phyloP scores from a whole-genome alignment of 2,113 vertebrate genomes.

The Xiphias gladius region DNA sequence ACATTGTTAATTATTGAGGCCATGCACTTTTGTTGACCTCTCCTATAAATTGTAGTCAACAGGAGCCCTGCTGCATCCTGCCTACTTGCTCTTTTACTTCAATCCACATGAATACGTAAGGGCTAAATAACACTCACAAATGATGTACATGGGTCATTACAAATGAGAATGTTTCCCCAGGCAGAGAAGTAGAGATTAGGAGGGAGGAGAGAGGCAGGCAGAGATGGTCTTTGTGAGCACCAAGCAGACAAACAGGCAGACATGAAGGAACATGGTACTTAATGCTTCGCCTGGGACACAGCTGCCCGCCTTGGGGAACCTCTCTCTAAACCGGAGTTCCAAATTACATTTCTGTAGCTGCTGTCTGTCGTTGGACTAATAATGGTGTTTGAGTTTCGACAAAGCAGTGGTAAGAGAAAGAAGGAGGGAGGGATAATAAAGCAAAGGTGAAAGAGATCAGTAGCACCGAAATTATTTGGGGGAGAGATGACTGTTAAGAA shows the following conservation, averaged over 20 bases:
- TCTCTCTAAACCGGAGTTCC: slow-evolving; percentile 26
- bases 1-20: slow-evolving; percentile 31
- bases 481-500: slow-evolving; percentile 38
- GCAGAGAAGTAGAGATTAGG: slow-evolving; percentile 23
- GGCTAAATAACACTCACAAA: slow-evolving; percentile 46
- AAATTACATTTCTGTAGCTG: slow-evolving; percentile 56
- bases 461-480: slow-evolving; percentile 29
- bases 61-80: slow-evolving; percentile 6
- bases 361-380: slow-evolving; percentile 26
- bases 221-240: slow-evolving; percentile 7
- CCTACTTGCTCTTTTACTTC: slow-evolving; percentile 17
- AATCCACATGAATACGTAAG: slow-evolving; percentile 16
- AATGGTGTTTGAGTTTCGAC: slow-evolving; percentile 37
- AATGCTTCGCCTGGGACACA: slow-evolving; percentile 48
- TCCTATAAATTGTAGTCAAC: slow-evolving; percentile 12
- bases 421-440: background rate
- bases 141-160: slow-evolving; percentile 48
- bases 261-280: slow-evolving; percentile 22
- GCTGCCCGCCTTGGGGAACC: slow-evolving; percentile 10
- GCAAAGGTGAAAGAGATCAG: slow-evolving; percentile 25
- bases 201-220: background rate
- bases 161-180: slow-evolving; percentile 44
- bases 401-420: slow-evolving; percentile 14
- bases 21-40: slow-evolving; percentile 23
- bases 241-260: slow-evolving; percentile 22